Percentiles rank a stretch among this genome's conserved stretches.
Conservation (phyloP, 2,797 vertebrate species). For the Florisuga fusca region DNA sequence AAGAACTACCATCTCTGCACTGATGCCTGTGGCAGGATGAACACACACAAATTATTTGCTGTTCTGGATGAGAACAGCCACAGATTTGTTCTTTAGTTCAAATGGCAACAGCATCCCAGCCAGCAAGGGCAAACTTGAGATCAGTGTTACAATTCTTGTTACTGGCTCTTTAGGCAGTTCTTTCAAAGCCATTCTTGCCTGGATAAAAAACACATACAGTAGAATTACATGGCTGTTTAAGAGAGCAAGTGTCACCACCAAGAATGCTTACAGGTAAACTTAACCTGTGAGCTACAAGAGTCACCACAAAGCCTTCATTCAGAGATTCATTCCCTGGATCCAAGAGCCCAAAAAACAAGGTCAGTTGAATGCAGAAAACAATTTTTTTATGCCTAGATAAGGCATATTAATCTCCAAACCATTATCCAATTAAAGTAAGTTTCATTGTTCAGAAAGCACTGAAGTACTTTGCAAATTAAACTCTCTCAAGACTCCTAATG, state of each 20-base stretch:
- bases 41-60: accelerated
- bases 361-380: neutral
- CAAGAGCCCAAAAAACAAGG: neutral
- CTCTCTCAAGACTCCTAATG: neutral
- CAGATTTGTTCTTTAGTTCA: neutral
- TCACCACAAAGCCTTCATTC: conserved; percentile 37
- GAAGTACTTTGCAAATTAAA: neutral
- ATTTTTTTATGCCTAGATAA: neutral
- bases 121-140: neutral
- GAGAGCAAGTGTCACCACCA: neutral
- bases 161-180: neutral
- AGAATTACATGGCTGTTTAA: conserved; percentile 18
- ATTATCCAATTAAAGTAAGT: neutral
- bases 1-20: neutral
- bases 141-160: neutral
- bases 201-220: neutral
- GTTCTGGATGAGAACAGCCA: neutral
- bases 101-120: neutral
- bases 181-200: neutral
- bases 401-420: neutral
- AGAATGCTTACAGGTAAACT: conserved; percentile 25
- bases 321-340: neutral
- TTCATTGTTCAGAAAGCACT: neutral
- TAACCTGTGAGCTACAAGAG: neutral
- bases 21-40: neutral